Evolutionary conservation across 1,140 invertebrate genomes (phyloP).

Genomic region (Neotoxoptera formosana): DNA sequence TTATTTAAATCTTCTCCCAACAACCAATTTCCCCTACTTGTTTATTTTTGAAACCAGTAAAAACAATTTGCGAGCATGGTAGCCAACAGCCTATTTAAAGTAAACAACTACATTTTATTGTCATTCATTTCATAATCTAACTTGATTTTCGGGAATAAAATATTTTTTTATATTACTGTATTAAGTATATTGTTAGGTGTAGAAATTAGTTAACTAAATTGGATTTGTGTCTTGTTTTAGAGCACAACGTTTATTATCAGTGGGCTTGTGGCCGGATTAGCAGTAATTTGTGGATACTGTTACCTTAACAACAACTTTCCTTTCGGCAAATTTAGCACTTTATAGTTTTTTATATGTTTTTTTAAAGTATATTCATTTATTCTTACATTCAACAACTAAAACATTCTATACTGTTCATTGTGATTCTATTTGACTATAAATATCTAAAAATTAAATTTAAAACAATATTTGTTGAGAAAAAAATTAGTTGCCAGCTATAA

Average conservation of each 20-base stretch:
- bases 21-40: not conserved
- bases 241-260: constrained; percentile 38
- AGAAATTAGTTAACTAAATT: not conserved
- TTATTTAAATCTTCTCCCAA: not conserved
- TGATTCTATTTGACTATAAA: not conserved
- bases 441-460: not conserved
- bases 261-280: constrained; percentile 48
- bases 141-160: not conserved
- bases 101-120: not conserved
- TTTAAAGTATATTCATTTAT: not conserved
- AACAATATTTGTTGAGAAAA: not conserved
- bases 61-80: not conserved
- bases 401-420: not conserved
- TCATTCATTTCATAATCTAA: not conserved
- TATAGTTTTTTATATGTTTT: constrained; percentile 15
- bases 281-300: constrained; percentile 47
- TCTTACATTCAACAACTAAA: not conserved
- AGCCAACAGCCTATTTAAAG: not conserved
- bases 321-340: constrained; percentile 21
- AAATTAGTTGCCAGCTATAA: not conserved
- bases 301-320: constrained; percentile 28
- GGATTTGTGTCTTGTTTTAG: constrained; percentile 27
- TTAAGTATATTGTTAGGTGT: not conserved
- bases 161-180: not conserved
- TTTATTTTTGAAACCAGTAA: not conserved